These are phyloP conservation scores for Edolisoma coerulescens DNA, from an alignment of 2,113 vertebrate genomes.

Conservation along the genomic window DNA sequence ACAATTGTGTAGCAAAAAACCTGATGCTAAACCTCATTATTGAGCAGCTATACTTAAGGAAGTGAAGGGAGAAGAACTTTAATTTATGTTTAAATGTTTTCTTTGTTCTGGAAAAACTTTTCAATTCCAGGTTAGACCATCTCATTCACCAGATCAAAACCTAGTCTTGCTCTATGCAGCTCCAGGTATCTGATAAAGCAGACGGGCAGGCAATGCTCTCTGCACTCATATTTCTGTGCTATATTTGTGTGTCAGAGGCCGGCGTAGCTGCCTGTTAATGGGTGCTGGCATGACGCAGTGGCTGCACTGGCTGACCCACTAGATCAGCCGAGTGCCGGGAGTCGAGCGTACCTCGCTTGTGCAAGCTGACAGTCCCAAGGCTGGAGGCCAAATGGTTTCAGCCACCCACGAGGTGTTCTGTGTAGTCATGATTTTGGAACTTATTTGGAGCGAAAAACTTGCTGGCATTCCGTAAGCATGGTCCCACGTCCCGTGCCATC, in stretches of 20 bases:
- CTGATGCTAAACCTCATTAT: constrained; percentile 15
- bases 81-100: constrained; percentile 6
- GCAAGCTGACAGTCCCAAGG: constrained; percentile 6
- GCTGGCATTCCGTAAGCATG: not conserved
- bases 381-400: constrained; percentile 40
- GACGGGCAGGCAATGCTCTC: not conserved
- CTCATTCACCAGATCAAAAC: not conserved
- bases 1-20: constrained; percentile 60
- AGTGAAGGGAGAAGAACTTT: constrained; percentile 39
- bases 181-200: not conserved
- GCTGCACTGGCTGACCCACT: not conserved
- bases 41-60: constrained; percentile 43
- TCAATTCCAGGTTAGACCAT: not conserved
- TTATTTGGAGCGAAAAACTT: not conserved
- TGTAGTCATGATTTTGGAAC: constrained; percentile 16
- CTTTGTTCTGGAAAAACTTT: constrained; percentile 40
- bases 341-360: not conserved
- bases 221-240: not conserved
- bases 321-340: not conserved
- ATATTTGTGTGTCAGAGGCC: not conserved
- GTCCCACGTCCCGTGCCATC: not conserved
- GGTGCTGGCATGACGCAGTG: not conserved
- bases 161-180: not conserved
- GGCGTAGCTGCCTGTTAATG: not conserved
- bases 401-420: constrained; percentile 45